Evolutionary conservation across 2,113 vertebrate species (phyloP).

Genomic region (Todiramphus chloris): DNA sequence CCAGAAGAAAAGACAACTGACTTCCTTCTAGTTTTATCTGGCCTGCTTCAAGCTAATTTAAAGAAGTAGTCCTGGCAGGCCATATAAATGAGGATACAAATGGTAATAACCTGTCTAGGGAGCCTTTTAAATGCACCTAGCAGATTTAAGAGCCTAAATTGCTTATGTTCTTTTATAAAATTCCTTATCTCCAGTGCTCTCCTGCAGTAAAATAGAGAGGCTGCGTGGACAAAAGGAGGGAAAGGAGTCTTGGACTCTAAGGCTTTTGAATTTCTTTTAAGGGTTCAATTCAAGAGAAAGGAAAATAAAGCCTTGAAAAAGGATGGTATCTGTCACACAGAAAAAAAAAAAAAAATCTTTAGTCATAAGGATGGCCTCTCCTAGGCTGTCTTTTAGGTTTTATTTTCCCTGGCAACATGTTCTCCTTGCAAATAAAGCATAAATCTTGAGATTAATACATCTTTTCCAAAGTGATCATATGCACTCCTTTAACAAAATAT

Average conservation of each 20-base stretch:
- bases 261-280: neutral
- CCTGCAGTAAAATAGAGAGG: neutral
- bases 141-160: conserved; percentile 31
- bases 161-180: conserved; percentile 24
- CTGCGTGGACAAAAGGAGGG: neutral
- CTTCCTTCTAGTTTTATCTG: conserved; percentile 19
- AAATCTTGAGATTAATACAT: neutral
- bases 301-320: conserved; percentile 1
- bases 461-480: neutral
- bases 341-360: neutral
- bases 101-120: neutral
- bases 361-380: neutral
- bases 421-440: neutral
- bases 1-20: conserved; percentile 32
- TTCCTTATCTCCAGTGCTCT: neutral
- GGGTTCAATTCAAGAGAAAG: neutral
- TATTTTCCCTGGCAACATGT: neutral
- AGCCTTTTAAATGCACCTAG: conserved; percentile 32
- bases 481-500: neutral
- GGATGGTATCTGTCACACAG: neutral
- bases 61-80: conserved; percentile 54
- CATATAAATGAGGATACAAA: conserved; percentile 43
- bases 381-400: neutral
- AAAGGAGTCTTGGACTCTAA: neutral
- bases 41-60: conserved; percentile 62